Base-by-base conservation (phyloP, 2,797 vertebrate species). In the Gymnopithys bicolor region DNA sequence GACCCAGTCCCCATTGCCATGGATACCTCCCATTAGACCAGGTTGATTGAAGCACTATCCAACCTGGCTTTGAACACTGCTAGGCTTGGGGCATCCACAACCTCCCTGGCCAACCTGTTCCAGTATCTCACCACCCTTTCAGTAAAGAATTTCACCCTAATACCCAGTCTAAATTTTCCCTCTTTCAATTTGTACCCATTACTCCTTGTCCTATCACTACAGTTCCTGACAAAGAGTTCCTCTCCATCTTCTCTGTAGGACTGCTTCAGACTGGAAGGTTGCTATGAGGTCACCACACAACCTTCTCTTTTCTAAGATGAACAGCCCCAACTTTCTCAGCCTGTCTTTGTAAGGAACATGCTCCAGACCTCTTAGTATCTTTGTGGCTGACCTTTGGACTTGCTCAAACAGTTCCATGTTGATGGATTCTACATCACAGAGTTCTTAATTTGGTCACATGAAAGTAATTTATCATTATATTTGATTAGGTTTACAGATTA, bases 361-460 rank as follows among this genome's bases (percentile, higher is more conserved):
- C 11, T 76, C 43, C n/a, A 33, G 58, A 39, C 6, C 28, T 39
- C 37, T 70, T 25, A 13, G 8, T 6, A 58, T 3, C 30, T 64
- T 46, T 33, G 19, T 51, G 24, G 3, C 17, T 8, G n/a, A 51
- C 10, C 17, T 46, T 51, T 48, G 55, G 25, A 48, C 22, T 19
- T 70, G 21, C 52, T 59, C 45, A 2, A 9, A 11, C 45, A 77
- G 19, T 63, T 58, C 51, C 3, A 0, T 12, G 7, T 11, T 48
- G 35, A 45, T 12, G 9, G 24, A 71, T 66, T 71, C 16, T 37
- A 13, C 4, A 16, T 16, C 1, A 0, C 0, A 55, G 19, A 41
- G 13, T 33, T 69, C 32, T 70, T 22, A 2, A 12, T 48, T 67
- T 77, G 33, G 19, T 41, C 28, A 37, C 10, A 17, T 14, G 4